Base-by-base conservation (phyloP, 2,113 vertebrate genomes). In the Etia nguti region DNA sequence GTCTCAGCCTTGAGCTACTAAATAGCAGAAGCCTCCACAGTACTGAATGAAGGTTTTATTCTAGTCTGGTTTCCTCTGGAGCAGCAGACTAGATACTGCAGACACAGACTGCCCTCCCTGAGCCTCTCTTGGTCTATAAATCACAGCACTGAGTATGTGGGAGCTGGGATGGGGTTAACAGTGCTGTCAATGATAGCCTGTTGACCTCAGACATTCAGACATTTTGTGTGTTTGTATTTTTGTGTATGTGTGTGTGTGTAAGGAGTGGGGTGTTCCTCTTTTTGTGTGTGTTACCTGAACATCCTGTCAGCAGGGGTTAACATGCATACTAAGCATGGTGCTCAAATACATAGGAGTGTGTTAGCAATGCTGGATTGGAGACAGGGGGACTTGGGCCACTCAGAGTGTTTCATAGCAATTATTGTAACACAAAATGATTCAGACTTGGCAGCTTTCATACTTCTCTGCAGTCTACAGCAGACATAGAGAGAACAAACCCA, bases 11-110 rank as follows among this genome's bases (percentile, higher is more conserved):
- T 43, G 81, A 81, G 75, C 83, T 65, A 65, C 79, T 87, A 85
- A 87, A 90, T 52, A 80, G 79, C 89, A 70, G 68, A 84, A 81
- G 68, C 81, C n/a, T 81, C 80, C 13, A n/a, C 9, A 15, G 15
- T 22, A 54, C 89, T 93, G 86, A 92, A 90, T 87, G 86, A 43
- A 87, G 80, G 85, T 91, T 80, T 92, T 88, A 87, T 88, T 89
- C 81, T 82, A 65, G 81, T 83, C 38, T 77, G 83, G 81, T 84
- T 75, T 90, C 15, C 59, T 86, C 48, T 85, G 75, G 54, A 91
- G 91, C 86, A 31, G 60, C 87, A 86, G 77, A 73, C 82, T 88
- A 46, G 81, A 88, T 90, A 62, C 73, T 79, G 41, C 83, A 93
- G 84, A 86, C 79, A 77, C 83, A 88, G 85, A 90, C 77, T 85